A percentile compares a stretch with the other conserved stretches of the same genome.
Evolutionary conservation across 2,113 vertebrate genomes (phyloP).

Genomic region (Malaclemys terrapin): DNA sequence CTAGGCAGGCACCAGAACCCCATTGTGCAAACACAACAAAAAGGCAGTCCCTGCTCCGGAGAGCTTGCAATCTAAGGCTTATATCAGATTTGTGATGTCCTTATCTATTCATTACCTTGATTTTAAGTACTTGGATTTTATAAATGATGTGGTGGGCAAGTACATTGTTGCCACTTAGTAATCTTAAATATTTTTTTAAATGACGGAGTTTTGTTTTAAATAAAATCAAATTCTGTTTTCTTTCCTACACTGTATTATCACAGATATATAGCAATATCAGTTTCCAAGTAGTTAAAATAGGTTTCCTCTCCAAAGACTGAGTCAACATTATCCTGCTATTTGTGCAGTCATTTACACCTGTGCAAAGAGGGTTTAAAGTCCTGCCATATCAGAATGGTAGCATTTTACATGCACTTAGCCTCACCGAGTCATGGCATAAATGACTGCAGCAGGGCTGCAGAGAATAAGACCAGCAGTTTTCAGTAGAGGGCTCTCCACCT

Average conservation of each 20-base stretch:
- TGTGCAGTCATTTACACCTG: not conserved
- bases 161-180: not conserved
- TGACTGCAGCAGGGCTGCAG: not conserved
- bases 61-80: not conserved
- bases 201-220: not conserved
- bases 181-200: not conserved
- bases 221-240: not conserved
- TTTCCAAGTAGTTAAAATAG: not conserved
- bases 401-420: accelerated
- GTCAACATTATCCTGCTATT: not conserved
- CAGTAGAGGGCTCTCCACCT: not conserved
- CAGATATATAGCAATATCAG: not conserved
- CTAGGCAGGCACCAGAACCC: no score
- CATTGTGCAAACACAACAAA: no score
- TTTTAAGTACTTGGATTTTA: not conserved
- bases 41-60: not conserved
- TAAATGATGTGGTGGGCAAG: not conserved
- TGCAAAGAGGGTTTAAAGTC: accelerated
- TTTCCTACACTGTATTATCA: not conserved
- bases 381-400: not conserved
- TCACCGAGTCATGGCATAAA: accelerated
- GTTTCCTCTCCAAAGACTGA: not conserved
- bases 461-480: not conserved
- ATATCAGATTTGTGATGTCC: not conserved
- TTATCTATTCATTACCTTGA: not conserved